Evolutionary conservation across 2,888 invertebrate species (phyloP), one percentile per base, ranked within the genome.

Genomic region (Mimas tiliae): DNA sequence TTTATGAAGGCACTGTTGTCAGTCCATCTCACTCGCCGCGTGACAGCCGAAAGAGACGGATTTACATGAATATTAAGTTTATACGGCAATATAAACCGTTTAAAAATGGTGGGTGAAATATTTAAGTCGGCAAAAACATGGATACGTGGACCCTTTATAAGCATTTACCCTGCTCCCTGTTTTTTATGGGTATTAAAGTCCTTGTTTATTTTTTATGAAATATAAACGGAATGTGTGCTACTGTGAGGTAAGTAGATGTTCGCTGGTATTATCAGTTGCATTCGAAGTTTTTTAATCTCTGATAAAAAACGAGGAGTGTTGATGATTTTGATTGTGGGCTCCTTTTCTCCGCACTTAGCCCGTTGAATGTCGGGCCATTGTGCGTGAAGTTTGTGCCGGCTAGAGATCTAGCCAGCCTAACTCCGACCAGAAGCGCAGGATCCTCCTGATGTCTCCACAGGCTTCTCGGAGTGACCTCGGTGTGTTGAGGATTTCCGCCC

Each of bases 31-130:
- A 68, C 63, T 66, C 72, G 51, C 48, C 69, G 33, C 63, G 62
- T 70, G 72, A 70, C 73, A 74, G 67, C 63, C 74, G 77, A 79
- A 77, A 74, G 68, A 72, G 77, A 79, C 69, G 68, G 74, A 79
- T 77, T 77, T 77, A 63, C 66, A 77, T 77, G 73, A 73, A 70
- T 72, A 74, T 75, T 74, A 77, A 70, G 72, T 73, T 77, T 74
- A 77, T 73, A 74, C 69, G 69, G 70, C 63, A 69, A 68, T 72
- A 71, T 69, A 70, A 70, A 72, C 74, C 45, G 45, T 58, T 65
- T 65, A 58, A 65, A 65, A 65, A 65, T 55, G 64, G 50, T 19
- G 52, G 34, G 58, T 38, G 48, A 65, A 65, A 65, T 65, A 55
- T 65, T 69, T 51, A 64, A 70, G 70, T 70, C 65, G 65, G 53